These are phyloP conservation scores for Margarornis squamiger DNA, from an alignment of 2,797 vertebrate species.

Conservation along the genomic window DNA sequence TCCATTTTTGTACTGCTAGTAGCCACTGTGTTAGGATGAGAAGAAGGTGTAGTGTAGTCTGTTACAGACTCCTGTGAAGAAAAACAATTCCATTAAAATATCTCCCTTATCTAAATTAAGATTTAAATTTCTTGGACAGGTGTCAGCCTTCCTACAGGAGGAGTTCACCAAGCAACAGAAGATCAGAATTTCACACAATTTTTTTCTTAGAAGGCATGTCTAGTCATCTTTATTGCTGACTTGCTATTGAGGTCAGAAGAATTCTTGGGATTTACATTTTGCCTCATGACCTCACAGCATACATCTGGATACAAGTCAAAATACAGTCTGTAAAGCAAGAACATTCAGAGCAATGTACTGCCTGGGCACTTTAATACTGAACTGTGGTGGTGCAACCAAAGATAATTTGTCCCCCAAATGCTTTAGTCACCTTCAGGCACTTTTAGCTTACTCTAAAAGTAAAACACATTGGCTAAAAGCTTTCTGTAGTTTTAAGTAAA, in stretches of 20 bases:
- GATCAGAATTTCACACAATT: not conserved
- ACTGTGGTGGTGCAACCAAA: not conserved
- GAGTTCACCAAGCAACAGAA: not conserved
- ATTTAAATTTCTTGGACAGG: not conserved
- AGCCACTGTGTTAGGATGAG: conserved; percentile 90
- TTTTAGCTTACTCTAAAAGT: not conserved
- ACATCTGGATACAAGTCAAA: not conserved
- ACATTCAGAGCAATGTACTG: not conserved
- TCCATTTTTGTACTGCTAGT: conserved; percentile 92
- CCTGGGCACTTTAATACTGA: not conserved
- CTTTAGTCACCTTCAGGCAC: not conserved
- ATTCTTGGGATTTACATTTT: not conserved
- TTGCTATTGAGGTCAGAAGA: not conserved
- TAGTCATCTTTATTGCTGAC: not conserved
- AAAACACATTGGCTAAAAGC: not conserved
- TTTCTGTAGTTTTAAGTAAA: not conserved
- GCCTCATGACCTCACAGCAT: not conserved
- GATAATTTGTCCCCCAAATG: not conserved
- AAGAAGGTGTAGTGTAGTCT: conserved; percentile 95
- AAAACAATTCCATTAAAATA: conserved; percentile 68
- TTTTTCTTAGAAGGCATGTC: not conserved
- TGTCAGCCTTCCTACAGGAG: not conserved
- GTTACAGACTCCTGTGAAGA: conserved; percentile 92
- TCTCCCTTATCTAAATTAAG: conserved; percentile 56
- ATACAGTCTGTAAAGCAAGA: not conserved